phyloP scores from a whole-genome alignment of 2,797 vertebrate species.

The Emys orbicularis region DNA sequence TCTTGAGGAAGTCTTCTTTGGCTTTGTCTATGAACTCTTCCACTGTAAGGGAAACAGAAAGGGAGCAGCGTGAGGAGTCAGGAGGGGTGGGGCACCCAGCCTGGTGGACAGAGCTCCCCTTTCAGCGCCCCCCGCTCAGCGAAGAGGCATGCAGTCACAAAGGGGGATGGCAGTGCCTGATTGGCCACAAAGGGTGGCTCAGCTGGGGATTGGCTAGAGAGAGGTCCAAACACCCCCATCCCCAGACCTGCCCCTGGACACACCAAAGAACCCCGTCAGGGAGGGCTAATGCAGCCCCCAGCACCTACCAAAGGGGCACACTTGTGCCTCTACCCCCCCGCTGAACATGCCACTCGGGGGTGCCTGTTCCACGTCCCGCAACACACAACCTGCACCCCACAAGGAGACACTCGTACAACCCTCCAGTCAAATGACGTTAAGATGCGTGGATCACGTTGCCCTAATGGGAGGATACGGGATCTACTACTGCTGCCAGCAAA shows the following conservation, averaged over 20 bases:
- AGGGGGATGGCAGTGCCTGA: too few relatives aligned
- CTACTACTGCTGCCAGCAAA: too few relatives aligned
- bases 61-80: not conserved
- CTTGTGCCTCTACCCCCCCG: too few relatives aligned
- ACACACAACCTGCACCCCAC: not conserved
- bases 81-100: not conserved
- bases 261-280: not conserved
- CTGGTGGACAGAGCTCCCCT: not conserved
- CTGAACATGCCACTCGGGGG: too few relatives aligned
- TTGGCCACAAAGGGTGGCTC: not conserved
- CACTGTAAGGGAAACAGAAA: conserved; percentile 80
- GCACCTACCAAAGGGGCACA: too few relatives aligned
- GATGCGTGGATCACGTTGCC: too few relatives aligned
- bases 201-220: not conserved
- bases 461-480: too few relatives aligned
- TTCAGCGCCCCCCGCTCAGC: not conserved
- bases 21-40: conserved; percentile 95
- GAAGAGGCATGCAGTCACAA: not conserved
- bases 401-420: not conserved
- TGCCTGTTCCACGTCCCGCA: not conserved
- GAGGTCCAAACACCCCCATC: not conserved
- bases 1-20: conserved; percentile 86
- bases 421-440: too few relatives aligned
- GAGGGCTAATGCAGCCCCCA: not conserved
- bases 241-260: accelerated